Evolutionary conservation across 1,140 invertebrate species (phyloP), one percentile per base, ranked within the genome.

Genomic region (Centruroides sculpturatus): DNA sequence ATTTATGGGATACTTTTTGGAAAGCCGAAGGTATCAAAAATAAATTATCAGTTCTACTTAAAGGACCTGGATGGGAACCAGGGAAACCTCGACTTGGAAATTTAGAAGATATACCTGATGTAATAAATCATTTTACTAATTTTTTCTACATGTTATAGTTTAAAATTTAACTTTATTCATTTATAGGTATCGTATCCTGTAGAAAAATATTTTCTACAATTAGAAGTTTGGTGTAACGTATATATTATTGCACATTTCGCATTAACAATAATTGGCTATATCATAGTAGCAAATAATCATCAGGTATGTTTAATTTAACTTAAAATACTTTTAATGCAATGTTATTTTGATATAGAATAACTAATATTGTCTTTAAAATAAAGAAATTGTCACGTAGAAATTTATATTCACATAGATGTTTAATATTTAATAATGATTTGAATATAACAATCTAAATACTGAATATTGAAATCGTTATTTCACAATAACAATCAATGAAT

Each of bases 21-120:
- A 75, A 59, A 75, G 72, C 36, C 77, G 76, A 77, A 69, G 72
- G 55, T 70, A 61, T 71, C 35, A 50, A 47, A 12, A 72, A 92
- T 66, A 86, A 84, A 69, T 65, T 92, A 1, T 79, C 79, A 2
- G 82, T 83, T 0, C 66, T 89, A 3, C 82, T 88, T 69, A 89
- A 86, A 74, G 89, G 91, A 6, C 91, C 91, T 1, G 90, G 89
- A 66, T 94, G 91, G 90, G 74, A 81, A 55, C 88, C 89, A 4
- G 89, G 88, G 4, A 81, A 79, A 57, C 85, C 88, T 0, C 78
- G 89, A 69, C 78, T 88, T 1, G 90, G 89, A n/a, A 73, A 83
- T 23, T 82, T 84, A 35, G 78, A 83, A 66, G 81, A 84, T 67
- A 86, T 91, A 75, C 76, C 87, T 50, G 81, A 88, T 67, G 87